Evolutionary conservation across 2,113 vertebrate genomes (phyloP).

Genomic region (Spilogale gracilis): DNA sequence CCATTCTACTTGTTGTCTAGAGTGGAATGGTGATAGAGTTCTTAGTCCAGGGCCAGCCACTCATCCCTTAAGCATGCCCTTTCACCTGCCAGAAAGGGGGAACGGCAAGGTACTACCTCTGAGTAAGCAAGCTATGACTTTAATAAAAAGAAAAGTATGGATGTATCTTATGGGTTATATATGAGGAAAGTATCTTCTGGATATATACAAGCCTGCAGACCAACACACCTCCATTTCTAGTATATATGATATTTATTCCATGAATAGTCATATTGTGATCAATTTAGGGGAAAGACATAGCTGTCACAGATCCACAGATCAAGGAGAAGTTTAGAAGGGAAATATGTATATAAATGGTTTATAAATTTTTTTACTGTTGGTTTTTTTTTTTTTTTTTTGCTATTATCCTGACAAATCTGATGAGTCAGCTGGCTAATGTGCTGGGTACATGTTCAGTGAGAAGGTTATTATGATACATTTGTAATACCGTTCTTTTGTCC

Average conservation of each 20-base stretch:
- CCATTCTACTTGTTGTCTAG: conserved; percentile 71
- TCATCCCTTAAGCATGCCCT: neutral
- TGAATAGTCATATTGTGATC: neutral
- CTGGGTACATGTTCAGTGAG: neutral
- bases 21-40: conserved; percentile 32
- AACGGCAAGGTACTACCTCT: neutral
- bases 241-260: neutral
- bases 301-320: neutral
- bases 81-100: conserved; percentile 34
- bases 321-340: neutral
- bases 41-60: neutral
- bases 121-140: neutral
- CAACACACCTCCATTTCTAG: neutral
- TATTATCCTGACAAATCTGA: neutral
- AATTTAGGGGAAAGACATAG: neutral
- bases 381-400: neutral
- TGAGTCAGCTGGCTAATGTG: neutral
- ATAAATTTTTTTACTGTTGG: neutral
- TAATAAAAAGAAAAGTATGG: neutral
- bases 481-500: neutral
- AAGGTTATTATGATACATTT: neutral
- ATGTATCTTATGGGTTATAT: neutral
- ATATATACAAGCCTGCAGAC: neutral
- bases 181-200: neutral
- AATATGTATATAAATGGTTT: neutral